Evolutionary conservation across 2,888 invertebrate species (phyloP).

Genomic region (Agrilus cyanescens): DNA sequence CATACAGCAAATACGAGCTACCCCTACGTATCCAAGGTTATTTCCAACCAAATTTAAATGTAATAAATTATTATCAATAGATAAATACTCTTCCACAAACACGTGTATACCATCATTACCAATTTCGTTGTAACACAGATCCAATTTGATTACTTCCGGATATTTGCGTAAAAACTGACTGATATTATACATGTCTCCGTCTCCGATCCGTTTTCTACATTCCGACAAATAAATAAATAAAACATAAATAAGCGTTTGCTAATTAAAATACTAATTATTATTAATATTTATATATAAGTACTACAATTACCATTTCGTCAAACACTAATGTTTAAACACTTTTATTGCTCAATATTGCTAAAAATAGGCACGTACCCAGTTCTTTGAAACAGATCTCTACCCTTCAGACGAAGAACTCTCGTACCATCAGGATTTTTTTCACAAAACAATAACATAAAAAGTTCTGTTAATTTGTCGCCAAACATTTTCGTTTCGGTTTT

Average conservation of each 20-base stretch:
- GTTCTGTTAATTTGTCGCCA: slow-evolving; percentile 20
- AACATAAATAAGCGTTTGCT: too few species aligned
- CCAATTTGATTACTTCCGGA: slow-evolving; percentile 38
- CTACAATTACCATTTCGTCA: too few species aligned
- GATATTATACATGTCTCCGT: slow-evolving; percentile 40
- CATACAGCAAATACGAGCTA: slow-evolving; percentile 23
- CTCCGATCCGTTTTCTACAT: slow-evolving; percentile 36
- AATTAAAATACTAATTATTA: too few species aligned
- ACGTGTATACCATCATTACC: slow-evolving; percentile 40
- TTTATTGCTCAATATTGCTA: not conserved
- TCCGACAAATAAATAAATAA: too few species aligned
- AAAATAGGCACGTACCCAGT: slow-evolving; percentile 25
- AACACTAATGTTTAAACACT: too few species aligned
- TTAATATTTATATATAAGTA: too few species aligned
- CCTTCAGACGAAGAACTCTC: slow-evolving; percentile 39
- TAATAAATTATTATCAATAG: slow-evolving; percentile 26
- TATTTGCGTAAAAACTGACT: slow-evolving; percentile 37
- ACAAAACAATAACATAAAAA: slow-evolving; percentile 28
- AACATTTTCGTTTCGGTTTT: slow-evolving; percentile 9
- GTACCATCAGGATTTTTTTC: slow-evolving; percentile 45
- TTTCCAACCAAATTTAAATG: slow-evolving; percentile 47
- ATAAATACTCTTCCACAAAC: slow-evolving; percentile 35
- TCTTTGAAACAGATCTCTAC: slow-evolving; percentile 38
- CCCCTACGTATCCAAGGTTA: slow-evolving; percentile 37
- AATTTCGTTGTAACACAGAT: slow-evolving; percentile 46